Percentiles rank a stretch among this genome's conserved stretches.
phyloP scores from a whole-genome alignment of 2,113 vertebrate species.

The Artemisiospiza belli region DNA sequence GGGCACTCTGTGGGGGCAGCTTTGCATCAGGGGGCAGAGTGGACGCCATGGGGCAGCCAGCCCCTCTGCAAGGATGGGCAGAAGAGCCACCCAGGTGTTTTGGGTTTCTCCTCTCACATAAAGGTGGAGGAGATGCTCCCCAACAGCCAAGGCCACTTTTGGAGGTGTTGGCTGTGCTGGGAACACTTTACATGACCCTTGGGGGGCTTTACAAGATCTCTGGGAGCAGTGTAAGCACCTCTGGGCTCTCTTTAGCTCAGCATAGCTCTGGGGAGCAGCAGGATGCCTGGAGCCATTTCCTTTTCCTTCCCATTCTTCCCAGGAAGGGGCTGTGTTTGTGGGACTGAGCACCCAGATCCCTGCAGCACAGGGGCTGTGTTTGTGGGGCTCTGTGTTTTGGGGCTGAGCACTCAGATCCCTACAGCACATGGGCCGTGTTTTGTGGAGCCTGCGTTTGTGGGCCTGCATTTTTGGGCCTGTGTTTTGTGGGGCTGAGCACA shows the following conservation, averaged over 20 bases:
- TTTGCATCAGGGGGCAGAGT: not conserved
- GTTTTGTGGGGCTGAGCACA: no score
- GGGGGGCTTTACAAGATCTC: not conserved
- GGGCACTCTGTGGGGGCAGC: not conserved
- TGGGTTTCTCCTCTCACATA: not conserved
- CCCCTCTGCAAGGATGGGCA: not conserved
- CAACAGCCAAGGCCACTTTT: not conserved
- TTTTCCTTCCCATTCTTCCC: fast-evolving
- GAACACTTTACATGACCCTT: fast-evolving
- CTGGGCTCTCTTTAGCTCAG: not conserved
- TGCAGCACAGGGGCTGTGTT: not conserved
- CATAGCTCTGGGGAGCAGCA: fast-evolving
- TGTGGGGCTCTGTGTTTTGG: no score
- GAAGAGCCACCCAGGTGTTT: fast-evolving
- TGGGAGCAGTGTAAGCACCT: fast-evolving
- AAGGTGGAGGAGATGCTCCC: not conserved
- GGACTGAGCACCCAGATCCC: not conserved
- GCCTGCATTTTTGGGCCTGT: no score
- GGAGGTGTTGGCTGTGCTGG: not conserved
- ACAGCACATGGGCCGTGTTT: no score
- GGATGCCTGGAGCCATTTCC: not conserved
- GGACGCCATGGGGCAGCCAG: not conserved
- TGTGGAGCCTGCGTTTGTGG: no score
- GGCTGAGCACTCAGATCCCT: no score
- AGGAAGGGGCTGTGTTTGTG: not conserved